phyloP scores from a whole-genome alignment of 2,797 vertebrate species.

The Arrhamphus sclerolepis region DNA sequence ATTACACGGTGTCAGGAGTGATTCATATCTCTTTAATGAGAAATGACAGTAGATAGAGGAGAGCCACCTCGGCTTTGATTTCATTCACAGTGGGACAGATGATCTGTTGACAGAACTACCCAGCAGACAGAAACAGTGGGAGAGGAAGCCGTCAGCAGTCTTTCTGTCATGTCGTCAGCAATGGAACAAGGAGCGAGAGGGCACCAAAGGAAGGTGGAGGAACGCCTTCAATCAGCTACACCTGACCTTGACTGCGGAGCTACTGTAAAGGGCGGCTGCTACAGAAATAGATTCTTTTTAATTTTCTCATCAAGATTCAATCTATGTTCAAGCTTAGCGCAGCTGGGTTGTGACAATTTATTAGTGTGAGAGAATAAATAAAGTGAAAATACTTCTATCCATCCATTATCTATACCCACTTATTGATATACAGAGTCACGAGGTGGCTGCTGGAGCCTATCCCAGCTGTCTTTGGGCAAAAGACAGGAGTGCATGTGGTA shows the following conservation, averaged over 20 bases:
- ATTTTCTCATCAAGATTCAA: conserved; percentile 1
- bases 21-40: conserved; percentile 81
- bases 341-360: no score
- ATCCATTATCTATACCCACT: no score
- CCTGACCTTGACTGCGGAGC: conserved; percentile 8
- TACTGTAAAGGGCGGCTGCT: not conserved
- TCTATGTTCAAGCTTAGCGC: not conserved
- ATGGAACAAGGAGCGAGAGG: conserved; percentile 29
- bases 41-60: conserved; percentile 78
- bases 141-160: conserved; percentile 49
- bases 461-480: no score
- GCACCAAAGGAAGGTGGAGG: conserved; percentile 28
- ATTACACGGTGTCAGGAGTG: conserved; percentile 79
- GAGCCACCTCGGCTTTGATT: conserved; percentile 68
- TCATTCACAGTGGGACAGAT: conserved; percentile 67
- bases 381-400: no score
- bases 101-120: conserved; percentile 71
- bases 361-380: no score
- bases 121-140: conserved; percentile 37
- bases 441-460: no score
- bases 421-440: no score
- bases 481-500: no score
- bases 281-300: conserved; percentile 9
- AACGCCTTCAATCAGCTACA: conserved; percentile 56
- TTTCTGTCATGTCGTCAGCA: conserved; percentile 35